Conservation (phyloP, 2,888 invertebrate species). For the Neoitamus cyanurus region DNA sequence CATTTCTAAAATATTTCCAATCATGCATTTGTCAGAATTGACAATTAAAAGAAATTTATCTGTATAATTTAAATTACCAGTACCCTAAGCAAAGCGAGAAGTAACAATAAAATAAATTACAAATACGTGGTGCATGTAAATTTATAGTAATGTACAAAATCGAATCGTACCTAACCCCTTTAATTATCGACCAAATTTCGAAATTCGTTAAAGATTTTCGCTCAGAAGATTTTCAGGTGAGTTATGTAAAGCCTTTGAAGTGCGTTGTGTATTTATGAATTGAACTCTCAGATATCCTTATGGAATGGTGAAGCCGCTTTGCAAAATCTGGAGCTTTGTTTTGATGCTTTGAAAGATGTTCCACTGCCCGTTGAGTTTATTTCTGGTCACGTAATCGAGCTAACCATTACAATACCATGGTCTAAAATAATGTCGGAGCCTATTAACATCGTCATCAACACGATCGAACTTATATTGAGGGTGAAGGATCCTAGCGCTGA, state of each 20-base stretch:
- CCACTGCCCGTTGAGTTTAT: slow-evolving; percentile 90
- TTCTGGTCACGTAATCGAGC: slow-evolving; percentile 93
- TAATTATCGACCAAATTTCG: not conserved
- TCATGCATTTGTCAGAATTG: not conserved
- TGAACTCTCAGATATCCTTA: slow-evolving; percentile 78
- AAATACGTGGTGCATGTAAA: not conserved
- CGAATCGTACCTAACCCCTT: not conserved
- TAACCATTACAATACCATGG: slow-evolving; percentile 94
- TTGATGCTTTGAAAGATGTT: slow-evolving; percentile 85
- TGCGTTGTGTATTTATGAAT: not conserved
- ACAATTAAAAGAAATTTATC: not conserved
- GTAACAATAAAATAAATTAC: not conserved
- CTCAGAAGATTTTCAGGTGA: not conserved
- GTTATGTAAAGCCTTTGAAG: not conserved
- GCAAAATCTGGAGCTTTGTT: slow-evolving; percentile 89
- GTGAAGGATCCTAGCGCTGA: slow-evolving; percentile 64
- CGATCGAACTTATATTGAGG: slow-evolving; percentile 78
- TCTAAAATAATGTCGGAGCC: slow-evolving; percentile 95
- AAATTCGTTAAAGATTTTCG: not conserved
- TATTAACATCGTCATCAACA: slow-evolving; percentile 93
- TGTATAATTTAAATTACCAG: not conserved
- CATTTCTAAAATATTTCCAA: too few species aligned
- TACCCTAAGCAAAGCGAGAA: not conserved
- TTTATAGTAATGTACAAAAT: not conserved
- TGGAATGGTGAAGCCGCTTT: slow-evolving; percentile 96